Evolutionary conservation across 2,888 invertebrate species (phyloP), one percentile per base, ranked within the genome.

Genomic region (Eilema sororculum): DNA sequence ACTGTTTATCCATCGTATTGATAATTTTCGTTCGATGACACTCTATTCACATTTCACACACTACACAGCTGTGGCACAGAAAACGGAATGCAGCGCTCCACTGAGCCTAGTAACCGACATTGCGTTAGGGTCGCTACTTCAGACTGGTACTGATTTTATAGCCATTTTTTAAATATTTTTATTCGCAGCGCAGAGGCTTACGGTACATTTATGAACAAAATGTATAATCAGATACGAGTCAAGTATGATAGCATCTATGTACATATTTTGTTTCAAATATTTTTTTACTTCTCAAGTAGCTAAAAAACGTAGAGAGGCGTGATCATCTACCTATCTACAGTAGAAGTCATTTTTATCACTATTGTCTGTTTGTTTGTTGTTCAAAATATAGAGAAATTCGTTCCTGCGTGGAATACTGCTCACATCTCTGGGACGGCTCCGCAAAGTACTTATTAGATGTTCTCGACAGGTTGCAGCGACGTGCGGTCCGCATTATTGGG

Each of bases 91-190:
- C 81, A 79, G 60, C 81, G 82, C 78, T 75, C 69, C 65, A 78
- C 76, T 78, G 79, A 77, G 73, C 76, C 83, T 76, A 79, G 73
- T 80, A 82, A 82, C 83, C 83, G 79, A 82, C 73, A 80, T 82
- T 75, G 8, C 16, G 37, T 8, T 70, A 78, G 75, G 78, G 83
- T 52, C 78, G 79, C 61, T 79, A 70, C 76, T 46, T 46, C 8
- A 62, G 13, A 65, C 33, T 33, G 20, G 46, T 22, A 24, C 22
- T 64, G 25, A 37, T 25, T 68, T 13, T 57, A 10, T 25, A 33
- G 6, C 24, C 12, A 30, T 20, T n/a, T 52, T 52, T 0, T 64
- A n/a, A 65, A 65, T 9, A 22, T 41, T 41, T 41, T 41, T 62
- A 25, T 22, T 8, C 20, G 41, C 20, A 62, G 62, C 20, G 41